Evolutionary conservation across 2,797 vertebrate species (phyloP), one percentile per base, ranked within the genome.

Genomic region (Brachymystax lenok): DNA sequence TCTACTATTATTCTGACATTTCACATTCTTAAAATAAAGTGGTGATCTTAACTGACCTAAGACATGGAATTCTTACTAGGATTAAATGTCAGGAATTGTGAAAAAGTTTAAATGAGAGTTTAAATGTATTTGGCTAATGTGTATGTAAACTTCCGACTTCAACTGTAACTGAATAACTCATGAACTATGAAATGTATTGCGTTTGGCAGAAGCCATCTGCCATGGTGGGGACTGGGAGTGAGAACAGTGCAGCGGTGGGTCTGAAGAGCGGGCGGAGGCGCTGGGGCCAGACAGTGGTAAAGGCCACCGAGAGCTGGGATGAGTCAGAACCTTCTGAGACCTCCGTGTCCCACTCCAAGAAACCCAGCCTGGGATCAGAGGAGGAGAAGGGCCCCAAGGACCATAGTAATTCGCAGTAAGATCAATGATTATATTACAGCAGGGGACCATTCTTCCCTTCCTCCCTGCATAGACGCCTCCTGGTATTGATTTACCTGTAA

Each of bases 211-310:
- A 16, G 51, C 59, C 59, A 24, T 51, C 28, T 30, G 71, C 13
- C 27, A 3, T 75, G 2, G 78, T 74, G 40, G 93, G 93, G 71
- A 95, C 74, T 35, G 93, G 93, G 69, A 89, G 80, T 74, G 94
- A 95, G 81, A 95, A 93, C 77, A 89, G 73, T 74, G 30, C 85
- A 4, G 82, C 85, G 5, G 82, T 88, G 17, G 88, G 84, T 46
- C 77, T 95, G 74, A 99, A 98, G 92, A 95, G 82, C 19, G 93
- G 94, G 70, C 93, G 98, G 50, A 94, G 98, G 79, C 95, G 96
- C 14, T 99, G 98, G 98, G 98, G 97, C 77, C 97, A 97, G 90
- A 93, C 93, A 0, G 83, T 91, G 71, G 82, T 94, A 76, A 95
- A 93, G 88, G 90, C 93, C 66, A 88, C 88, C 59, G 97, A 98